Percentiles rank a stretch among this genome's conserved stretches.
These are phyloP conservation scores for Heliconius nattereri DNA, from an alignment of 1,140 invertebrate species.

Conservation along the genomic window DNA sequence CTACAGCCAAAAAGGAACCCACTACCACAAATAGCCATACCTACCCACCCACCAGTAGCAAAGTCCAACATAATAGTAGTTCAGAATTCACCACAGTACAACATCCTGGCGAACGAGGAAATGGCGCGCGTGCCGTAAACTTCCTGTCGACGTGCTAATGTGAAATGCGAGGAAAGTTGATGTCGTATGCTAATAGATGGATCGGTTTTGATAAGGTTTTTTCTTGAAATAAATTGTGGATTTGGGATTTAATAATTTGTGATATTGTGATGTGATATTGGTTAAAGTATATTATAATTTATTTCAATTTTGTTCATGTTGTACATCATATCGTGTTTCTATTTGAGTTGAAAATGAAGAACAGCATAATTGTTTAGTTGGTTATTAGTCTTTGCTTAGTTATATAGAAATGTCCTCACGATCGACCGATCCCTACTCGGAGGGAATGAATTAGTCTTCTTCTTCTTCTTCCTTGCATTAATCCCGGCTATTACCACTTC, in stretches of 20 bases:
- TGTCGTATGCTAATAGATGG: constrained; percentile 34
- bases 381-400: too few species aligned
- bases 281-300: too few species aligned
- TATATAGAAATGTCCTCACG: too few species aligned
- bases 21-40: constrained; percentile 46
- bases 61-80: constrained; percentile 22
- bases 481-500: too few species aligned
- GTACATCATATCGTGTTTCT: too few species aligned
- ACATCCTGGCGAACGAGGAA: constrained; percentile 71
- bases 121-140: constrained; percentile 61
- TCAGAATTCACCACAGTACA: constrained; percentile 51
- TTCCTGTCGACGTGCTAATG: constrained; percentile 51
- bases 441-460: too few species aligned
- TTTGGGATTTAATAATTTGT: background rate
- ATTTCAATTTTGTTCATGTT: too few species aligned
- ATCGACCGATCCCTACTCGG: too few species aligned
- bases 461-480: too few species aligned
- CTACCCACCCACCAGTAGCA: background rate
- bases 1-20: constrained; percentile 38
- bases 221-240: background rate
- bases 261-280: too few species aligned
- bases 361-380: too few species aligned
- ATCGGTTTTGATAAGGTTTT: background rate
- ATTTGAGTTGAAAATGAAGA: too few species aligned
- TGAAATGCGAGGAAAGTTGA: constrained; percentile 20